Base-by-base conservation (phyloP, 2,888 invertebrate genomes). In the Lathronympha strigana region DNA sequence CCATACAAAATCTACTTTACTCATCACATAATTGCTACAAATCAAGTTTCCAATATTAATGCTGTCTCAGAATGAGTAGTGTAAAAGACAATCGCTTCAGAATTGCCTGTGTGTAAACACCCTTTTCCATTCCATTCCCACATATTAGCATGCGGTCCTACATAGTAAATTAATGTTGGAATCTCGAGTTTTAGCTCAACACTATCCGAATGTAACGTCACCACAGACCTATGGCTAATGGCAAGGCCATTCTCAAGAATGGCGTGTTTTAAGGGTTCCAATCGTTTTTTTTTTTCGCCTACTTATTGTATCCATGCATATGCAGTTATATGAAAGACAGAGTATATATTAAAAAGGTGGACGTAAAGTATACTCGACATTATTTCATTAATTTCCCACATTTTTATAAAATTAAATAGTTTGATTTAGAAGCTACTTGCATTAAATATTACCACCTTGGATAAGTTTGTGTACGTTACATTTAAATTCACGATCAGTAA, bases 1-100 rank as follows among this genome's bases (percentile, higher is more conserved):
- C 53, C 33, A 62, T 40, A 53, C 53, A 53, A 45, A 53, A 62
- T 62, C 61, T 62, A 62, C 53, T 53, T 58, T 25, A 58, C 23
- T 62, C 61, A 53, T 62, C 61, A 57, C 43, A 57, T 43, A 43
- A 45, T 62, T 54, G 8, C 21, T 43, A 62, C 53, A 23, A 36
- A 50, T 28, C n/a, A 19, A 8, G 33, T 45, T 57, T 57, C 45
- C 53, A 33, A 54, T 25, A 62, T 45, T 21, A 61, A 43, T 17
- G 11, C 4, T 25, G 25, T 28, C 28, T 28, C 28, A 4, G 2
- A 31, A 50, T 8, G 9, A 33, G 33, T 33, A 28, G 1, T 8
- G 2, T 5, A 28, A 8, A 28, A 28, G 28, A 28, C 5, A 28
- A 28, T 28, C 6, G n/a, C n/a, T n/a, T n/a, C n/a, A n/a, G n/a